These are phyloP conservation scores for Kradibia gibbosae DNA, from an alignment of 1,140 invertebrate genomes.

Conservation along the genomic window DNA sequence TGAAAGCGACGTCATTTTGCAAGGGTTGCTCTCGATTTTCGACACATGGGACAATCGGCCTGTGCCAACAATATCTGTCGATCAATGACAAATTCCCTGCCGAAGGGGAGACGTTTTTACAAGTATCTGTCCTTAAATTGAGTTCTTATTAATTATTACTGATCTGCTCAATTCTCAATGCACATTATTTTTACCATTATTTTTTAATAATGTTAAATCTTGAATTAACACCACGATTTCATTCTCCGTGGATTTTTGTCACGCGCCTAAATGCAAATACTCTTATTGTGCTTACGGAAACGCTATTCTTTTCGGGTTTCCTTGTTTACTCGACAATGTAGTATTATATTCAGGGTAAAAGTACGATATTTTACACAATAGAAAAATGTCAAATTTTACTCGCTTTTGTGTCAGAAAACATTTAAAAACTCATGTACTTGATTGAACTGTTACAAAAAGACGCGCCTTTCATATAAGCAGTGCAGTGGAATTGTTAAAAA, in stretches of 20 bases:
- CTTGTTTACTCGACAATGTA: background rate
- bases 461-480: background rate
- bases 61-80: too few species aligned
- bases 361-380: background rate
- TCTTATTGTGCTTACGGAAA: background rate
- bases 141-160: too few species aligned
- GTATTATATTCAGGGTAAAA: background rate
- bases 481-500: background rate
- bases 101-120: too few species aligned
- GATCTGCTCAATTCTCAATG: background rate
- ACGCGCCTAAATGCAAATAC: background rate
- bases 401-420: background rate
- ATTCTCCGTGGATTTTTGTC: background rate
- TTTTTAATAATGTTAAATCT: background rate
- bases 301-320: background rate
- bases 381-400: background rate
- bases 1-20: too few species aligned
- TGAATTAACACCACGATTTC: background rate
- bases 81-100: too few species aligned
- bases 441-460: background rate
- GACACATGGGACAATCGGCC: too few species aligned
- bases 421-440: background rate
- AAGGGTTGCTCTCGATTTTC: too few species aligned
- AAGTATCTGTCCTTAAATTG: too few species aligned
- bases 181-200: background rate